Percentiles rank a stretch among this genome's conserved stretches.
Conservation (phyloP, 2,113 vertebrate species). For the Upupa epops region DNA sequence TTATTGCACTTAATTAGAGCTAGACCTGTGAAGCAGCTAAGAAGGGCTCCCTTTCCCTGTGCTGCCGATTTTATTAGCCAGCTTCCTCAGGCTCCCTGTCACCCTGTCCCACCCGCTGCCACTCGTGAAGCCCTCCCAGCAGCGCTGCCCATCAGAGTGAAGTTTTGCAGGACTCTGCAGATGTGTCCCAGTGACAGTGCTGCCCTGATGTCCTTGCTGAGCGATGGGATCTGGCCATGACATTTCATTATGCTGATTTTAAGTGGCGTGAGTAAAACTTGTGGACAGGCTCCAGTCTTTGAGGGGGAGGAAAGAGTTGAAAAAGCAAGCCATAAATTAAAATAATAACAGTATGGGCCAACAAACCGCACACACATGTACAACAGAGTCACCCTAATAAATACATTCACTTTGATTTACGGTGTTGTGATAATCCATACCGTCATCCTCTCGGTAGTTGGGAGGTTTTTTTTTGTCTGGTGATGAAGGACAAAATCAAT, state of each 20-base stretch:
- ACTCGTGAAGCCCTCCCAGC: too few relatives aligned
- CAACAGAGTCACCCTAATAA: slow-evolving; percentile 52
- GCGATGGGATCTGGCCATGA: neutral
- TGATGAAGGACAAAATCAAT: slow-evolving; percentile 63
- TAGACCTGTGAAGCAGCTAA: neutral
- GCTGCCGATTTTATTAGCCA: accelerated
- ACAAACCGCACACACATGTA: slow-evolving; percentile 22
- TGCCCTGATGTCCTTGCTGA: neutral
- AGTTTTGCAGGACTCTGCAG: accelerated
- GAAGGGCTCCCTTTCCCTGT: neutral
- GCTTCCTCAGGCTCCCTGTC: accelerated
- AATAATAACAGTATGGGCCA: slow-evolving; percentile 63
- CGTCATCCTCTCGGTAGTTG: neutral
- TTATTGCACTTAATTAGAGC: neutral
- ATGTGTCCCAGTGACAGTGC: neutral
- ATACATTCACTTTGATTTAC: slow-evolving; percentile 52
- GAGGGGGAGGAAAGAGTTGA: neutral
- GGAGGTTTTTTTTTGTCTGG: neutral
- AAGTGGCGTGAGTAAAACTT: slow-evolving; percentile 59
- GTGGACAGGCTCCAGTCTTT: slow-evolving; percentile 37
- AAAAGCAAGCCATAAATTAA: slow-evolving; percentile 58
- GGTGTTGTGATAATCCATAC: slow-evolving; percentile 20
- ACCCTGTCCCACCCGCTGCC: accelerated
- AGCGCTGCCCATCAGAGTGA: accelerated
- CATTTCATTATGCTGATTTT: slow-evolving; percentile 73